Percentiles rank a stretch among this genome's conserved stretches.
These are phyloP conservation scores for Colaptes auratus DNA, from an alignment of 2,113 vertebrate species.

Conservation along the genomic window DNA sequence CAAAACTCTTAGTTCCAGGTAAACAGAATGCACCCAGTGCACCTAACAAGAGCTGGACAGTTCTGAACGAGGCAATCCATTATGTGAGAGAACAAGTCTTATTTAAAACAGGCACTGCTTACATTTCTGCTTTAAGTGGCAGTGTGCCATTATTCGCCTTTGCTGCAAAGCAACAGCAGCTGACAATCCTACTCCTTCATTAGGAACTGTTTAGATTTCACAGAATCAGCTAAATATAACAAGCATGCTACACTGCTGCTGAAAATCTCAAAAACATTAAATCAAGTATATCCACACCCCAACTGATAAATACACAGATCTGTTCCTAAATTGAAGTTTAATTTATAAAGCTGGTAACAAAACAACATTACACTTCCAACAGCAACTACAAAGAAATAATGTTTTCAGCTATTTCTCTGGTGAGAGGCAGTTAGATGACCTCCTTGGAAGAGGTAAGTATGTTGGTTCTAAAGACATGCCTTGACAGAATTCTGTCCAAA, in stretches of 20 bases:
- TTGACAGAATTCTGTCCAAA: not conserved
- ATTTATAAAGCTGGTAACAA: not conserved
- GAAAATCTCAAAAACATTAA: not conserved
- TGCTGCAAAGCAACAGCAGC: not conserved
- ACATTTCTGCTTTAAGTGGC: not conserved
- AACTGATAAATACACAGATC: conserved; percentile 16
- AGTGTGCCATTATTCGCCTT: not conserved
- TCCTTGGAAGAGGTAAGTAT: not conserved
- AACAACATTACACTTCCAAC: not conserved
- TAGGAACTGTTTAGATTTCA: not conserved
- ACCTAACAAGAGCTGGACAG: not conserved
- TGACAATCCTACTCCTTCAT: not conserved
- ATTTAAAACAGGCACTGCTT: not conserved
- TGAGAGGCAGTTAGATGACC: not conserved
- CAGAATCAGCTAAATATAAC: not conserved
- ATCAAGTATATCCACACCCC: not conserved
- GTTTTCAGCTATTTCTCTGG: not conserved
- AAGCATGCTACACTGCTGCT: not conserved
- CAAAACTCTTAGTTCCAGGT: not conserved
- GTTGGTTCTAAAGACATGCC: not conserved
- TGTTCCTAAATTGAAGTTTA: conserved; percentile 38
- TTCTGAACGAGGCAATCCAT: not conserved
- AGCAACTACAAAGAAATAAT: not conserved
- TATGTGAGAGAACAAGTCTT: not conserved
- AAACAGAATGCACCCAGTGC: not conserved